Evolutionary conservation across 2,888 invertebrate genomes (phyloP).

Genomic region (Luperina testacea): DNA sequence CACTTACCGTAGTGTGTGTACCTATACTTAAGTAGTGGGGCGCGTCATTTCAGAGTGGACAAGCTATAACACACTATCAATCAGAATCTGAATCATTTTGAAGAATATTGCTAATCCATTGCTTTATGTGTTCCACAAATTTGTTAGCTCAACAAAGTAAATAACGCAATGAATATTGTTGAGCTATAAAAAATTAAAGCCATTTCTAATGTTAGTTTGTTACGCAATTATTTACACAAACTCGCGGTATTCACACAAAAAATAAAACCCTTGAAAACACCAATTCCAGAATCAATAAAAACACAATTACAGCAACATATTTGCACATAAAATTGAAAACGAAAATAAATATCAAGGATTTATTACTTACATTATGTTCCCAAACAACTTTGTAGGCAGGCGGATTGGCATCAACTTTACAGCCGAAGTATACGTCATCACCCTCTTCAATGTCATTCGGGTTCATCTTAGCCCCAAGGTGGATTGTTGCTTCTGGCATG

Average conservation of each 20-base stretch:
- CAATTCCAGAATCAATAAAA: constrained; percentile 19
- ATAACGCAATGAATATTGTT: too few relatives aligned
- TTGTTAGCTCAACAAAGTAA: neutral
- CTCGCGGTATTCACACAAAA: neutral
- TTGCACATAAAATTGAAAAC: constrained; percentile 35
- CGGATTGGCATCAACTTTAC: constrained; percentile 87
- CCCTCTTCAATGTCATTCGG: constrained; percentile 89
- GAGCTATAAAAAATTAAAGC: neutral
- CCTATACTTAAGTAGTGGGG: too few relatives aligned
- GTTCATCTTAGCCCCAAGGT: constrained; percentile 87
- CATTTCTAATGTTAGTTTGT: neutral
- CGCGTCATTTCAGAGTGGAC: too few relatives aligned
- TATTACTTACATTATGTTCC: constrained; percentile 88
- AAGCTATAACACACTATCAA: neutral
- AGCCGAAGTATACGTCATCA: constrained; percentile 88
- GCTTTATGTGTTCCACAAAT: neutral
- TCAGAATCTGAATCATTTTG: neutral
- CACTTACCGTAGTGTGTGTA: too few relatives aligned
- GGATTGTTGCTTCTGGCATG: constrained; percentile 84
- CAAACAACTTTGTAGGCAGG: constrained; percentile 89
- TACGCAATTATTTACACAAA: neutral
- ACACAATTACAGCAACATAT: constrained; percentile 21
- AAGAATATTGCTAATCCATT: neutral
- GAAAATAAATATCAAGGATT: constrained; percentile 43
- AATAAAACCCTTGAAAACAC: neutral